These are phyloP conservation scores for Rhagologus leucostigma DNA, from an alignment of 2,113 vertebrate genomes.

Conservation along the genomic window DNA sequence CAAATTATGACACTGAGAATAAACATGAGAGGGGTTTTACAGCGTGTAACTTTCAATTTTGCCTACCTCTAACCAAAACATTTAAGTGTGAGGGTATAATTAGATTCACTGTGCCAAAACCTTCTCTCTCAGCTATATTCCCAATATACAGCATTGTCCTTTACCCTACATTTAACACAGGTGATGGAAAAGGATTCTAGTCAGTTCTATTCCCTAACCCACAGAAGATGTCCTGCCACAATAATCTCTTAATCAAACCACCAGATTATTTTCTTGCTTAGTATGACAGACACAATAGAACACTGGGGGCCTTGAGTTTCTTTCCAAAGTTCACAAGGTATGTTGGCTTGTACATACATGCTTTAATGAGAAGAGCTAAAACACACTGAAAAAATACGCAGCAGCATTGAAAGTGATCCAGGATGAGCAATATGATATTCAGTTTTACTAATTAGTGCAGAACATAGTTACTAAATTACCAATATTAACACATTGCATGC, in stretches of 20 bases:
- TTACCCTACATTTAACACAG: background rate
- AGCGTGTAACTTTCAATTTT: background rate
- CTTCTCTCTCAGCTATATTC: background rate
- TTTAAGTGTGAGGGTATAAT: background rate
- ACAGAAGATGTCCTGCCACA: conserved; percentile 11
- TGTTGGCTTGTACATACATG: conserved; percentile 26
- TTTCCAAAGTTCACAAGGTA: conserved; percentile 41
- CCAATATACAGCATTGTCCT: background rate
- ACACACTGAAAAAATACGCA: background rate
- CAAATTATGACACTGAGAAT: background rate
- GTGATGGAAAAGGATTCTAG: background rate
- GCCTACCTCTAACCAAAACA: background rate
- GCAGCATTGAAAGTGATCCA: conserved; percentile 54
- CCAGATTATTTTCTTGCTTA: conserved; percentile 24
- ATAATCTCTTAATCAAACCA: conserved; percentile 42
- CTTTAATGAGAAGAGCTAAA: conserved; percentile 23
- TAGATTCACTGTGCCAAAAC: background rate
- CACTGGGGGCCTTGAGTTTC: conserved; percentile 3
- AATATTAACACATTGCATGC: conserved; percentile 36
- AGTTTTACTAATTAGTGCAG: conserved; percentile 43
- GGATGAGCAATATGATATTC: conserved; percentile 24
- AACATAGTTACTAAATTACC: conserved; percentile 44
- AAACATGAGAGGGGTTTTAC: background rate
- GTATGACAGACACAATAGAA: conserved; percentile 20
- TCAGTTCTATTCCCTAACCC: background rate